Conservation (phyloP, 2,797 vertebrate species). For the Eutrigla gurnardus region DNA sequence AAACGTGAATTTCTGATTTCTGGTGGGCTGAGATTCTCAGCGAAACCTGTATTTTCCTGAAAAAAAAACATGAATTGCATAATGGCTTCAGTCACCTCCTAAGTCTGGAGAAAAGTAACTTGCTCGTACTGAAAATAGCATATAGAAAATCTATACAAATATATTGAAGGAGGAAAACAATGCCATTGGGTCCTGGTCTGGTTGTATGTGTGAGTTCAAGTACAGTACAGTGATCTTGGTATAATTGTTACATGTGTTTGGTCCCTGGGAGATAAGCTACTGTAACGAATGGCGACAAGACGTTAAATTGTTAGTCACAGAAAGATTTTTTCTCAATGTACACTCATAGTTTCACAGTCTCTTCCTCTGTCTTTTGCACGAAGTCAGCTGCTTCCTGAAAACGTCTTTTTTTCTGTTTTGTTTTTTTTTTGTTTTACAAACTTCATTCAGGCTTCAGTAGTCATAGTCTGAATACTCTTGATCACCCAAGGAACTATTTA, state of each 20-base stretch:
- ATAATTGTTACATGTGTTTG: constrained; percentile 54
- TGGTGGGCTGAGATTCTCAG: constrained; percentile 57
- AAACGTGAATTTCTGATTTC: constrained; percentile 34
- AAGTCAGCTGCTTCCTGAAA: constrained; percentile 28
- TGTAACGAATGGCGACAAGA: constrained; percentile 35
- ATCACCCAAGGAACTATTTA: background rate
- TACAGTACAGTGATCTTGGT: constrained; percentile 70
- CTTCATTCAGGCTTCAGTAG: constrained; percentile 12
- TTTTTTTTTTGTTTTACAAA: constrained; percentile 19
- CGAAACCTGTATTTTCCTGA: constrained; percentile 68
- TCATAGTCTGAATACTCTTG: background rate
- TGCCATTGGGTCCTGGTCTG: constrained; percentile 21
- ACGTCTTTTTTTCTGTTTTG: background rate
- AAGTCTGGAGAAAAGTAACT: constrained; percentile 27
- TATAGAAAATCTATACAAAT: constrained; percentile 63
- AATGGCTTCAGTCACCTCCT: constrained; percentile 55
- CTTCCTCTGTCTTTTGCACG: background rate
- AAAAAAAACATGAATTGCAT: constrained; percentile 70
- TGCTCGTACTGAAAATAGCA: constrained; percentile 48
- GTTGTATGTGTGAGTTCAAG: constrained; percentile 56
- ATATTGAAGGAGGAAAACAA: constrained; percentile 35
- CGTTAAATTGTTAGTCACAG: constrained; percentile 38
- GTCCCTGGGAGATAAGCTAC: constrained; percentile 67
- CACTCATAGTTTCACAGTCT: constrained; percentile 49
- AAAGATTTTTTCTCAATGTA: constrained; percentile 21